Evolutionary conservation across 53 echinoderm and acorn worm genomes (phyloP).

Genomic region (Patiria pectinifera): DNA sequence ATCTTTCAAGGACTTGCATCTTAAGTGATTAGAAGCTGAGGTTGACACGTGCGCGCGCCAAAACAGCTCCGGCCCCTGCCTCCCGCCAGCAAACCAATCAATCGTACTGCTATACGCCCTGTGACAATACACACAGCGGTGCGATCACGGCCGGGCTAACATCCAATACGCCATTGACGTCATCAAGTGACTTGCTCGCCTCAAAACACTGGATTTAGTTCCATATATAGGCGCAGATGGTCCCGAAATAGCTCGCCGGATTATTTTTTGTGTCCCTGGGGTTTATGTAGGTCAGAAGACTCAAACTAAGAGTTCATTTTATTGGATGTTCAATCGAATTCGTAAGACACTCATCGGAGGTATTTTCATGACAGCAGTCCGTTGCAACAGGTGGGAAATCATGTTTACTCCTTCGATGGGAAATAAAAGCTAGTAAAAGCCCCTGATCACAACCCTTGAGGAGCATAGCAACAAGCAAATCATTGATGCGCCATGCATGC

Average conservation of each 20-base stretch:
- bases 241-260: slow-evolving; percentile 32
- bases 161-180: slow-evolving; percentile 58
- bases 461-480: no score
- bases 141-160: slow-evolving; percentile 13
- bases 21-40: slow-evolving; percentile 23
- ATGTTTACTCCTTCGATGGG: background rate
- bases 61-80: background rate
- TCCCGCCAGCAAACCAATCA: slow-evolving; percentile 13
- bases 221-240: slow-evolving; percentile 38
- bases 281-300: slow-evolving; percentile 7
- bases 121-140: slow-evolving; percentile 18
- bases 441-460: no score
- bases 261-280: slow-evolving; percentile 6
- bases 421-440: no score
- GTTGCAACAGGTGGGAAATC: background rate
- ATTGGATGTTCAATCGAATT: background rate
- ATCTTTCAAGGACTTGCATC: background rate
- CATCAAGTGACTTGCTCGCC: slow-evolving; percentile 30
- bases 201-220: slow-evolving; percentile 56
- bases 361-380: background rate
- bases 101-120: background rate
- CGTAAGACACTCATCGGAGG: background rate
- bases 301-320: background rate
- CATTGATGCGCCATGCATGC: no score
- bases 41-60: background rate